These are phyloP conservation scores for Ailuropoda melanoleuca DNA, from an alignment of 2,113 vertebrate genomes.

Conservation along the genomic window DNA sequence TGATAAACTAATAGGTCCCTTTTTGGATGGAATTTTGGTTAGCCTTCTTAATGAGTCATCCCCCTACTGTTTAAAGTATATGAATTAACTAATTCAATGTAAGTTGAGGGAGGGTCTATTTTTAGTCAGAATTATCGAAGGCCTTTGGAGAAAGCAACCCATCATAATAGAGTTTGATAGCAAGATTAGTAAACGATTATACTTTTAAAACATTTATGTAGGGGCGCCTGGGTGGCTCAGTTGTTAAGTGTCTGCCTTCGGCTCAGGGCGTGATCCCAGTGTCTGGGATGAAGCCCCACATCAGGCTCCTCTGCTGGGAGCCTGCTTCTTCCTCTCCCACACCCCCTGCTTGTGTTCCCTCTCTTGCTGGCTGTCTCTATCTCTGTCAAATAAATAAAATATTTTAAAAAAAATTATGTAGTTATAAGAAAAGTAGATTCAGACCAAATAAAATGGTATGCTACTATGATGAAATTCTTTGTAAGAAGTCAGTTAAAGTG, in stretches of 20 bases:
- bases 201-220: neutral
- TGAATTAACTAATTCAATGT: neutral
- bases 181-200: neutral
- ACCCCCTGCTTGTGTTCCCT: no score
- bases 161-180: neutral
- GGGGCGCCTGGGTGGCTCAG: no score
- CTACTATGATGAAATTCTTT: neutral
- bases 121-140: neutral
- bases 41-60: neutral
- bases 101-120: fast-evolving
- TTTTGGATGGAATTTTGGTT: neutral
- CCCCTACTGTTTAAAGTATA: neutral
- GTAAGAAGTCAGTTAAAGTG: neutral
- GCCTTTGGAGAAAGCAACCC: neutral
- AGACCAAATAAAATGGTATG: neutral
- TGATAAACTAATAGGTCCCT: neutral
- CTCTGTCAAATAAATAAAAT: no score
- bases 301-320: no score
- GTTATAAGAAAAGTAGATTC: neutral
- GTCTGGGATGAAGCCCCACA: no score
- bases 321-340: no score
- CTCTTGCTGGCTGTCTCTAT: no score
- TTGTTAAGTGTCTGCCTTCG: no score
- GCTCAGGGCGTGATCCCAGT: no score
- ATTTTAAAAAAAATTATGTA: neutral